Base-by-base conservation (phyloP, 2,797 vertebrate genomes). In the Mycteria americana region DNA sequence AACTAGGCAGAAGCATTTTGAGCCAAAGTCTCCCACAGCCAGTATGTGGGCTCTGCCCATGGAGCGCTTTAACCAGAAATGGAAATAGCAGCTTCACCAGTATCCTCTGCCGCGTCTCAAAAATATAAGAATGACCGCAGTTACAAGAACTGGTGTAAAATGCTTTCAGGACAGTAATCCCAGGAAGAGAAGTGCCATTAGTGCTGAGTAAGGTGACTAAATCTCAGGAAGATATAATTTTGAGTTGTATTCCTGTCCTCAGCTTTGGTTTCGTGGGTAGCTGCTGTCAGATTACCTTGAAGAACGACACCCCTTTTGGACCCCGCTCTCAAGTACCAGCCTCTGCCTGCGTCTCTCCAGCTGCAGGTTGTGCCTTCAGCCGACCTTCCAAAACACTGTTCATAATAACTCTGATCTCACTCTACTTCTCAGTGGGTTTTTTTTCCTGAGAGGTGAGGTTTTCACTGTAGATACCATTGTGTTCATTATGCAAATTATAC, bases 1-100 rank as follows among this genome's bases (percentile, higher is more conserved):
- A 78, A 84, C 21, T 21, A 65, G 54, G 39, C 43, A 70, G 78
- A 57, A 72, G 4, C 2, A 0, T 31, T 69, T 30, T 69, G 50
- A 73, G 33, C 67, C 56, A 28, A 73, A 79, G n/a, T 85, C 45
- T 86, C 39, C 23, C 45, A 1, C 56, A 83, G 50, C 27, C 43
- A 60, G 9, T 25, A 41, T 56, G 28, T 87, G 72, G 48, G 56
- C 64, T 89, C 56, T 89, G 78, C 64, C 75, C 53, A 21, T 50
- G 63, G 39, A 82, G 59, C 0, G 1, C 45, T 93, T 91, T 85
- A 91, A 60, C 75, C 81, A 96, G 95, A 96, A 93, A 93, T 77
- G 91, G 68, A 91, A 96, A 43, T 80, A 83, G 25, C 37, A 89
- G 12, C 46, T 85, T 92, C 59, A 50, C 45, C 54, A 68, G 19